Evolutionary conservation across 2,113 vertebrate species (phyloP).

Genomic region (Ophthalmolycus amberensis): DNA sequence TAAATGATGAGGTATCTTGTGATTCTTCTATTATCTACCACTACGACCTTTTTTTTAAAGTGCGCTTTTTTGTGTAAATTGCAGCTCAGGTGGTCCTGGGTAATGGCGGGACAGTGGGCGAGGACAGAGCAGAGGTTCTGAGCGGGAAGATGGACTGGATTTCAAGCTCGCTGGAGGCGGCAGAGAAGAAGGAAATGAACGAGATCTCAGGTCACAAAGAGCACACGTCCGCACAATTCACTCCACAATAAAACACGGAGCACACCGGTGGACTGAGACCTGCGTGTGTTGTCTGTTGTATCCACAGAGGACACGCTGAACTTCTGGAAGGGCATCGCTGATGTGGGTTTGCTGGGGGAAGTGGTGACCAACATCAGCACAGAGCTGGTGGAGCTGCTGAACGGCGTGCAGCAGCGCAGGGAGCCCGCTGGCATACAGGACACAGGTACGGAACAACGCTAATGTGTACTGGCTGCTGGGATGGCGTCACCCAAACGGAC

Average conservation of each 20-base stretch:
- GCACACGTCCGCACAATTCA: neutral
- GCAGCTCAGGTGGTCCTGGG: slow-evolving; percentile 88
- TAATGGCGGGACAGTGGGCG: slow-evolving; percentile 86
- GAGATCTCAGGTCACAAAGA: slow-evolving; percentile 91
- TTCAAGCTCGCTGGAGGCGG: slow-evolving; percentile 82
- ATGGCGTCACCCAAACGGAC: neutral
- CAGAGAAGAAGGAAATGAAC: slow-evolving; percentile 84
- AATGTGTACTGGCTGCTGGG: neutral
- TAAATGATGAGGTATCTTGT: neutral
- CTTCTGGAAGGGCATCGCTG: slow-evolving; percentile 98
- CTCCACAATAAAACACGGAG: neutral
- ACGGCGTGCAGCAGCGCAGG: slow-evolving; percentile 89
- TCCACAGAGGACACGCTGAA: slow-evolving; percentile 92
- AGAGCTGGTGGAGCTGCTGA: slow-evolving; percentile 92
- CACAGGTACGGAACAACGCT: slow-evolving; percentile 82
- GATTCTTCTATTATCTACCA: neutral
- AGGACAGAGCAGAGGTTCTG: slow-evolving; percentile 85
- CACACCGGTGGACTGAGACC: neutral
- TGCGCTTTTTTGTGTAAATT: slow-evolving; percentile 58
- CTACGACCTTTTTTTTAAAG: neutral
- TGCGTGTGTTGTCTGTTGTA: neutral
- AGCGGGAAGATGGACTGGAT: slow-evolving; percentile 81
- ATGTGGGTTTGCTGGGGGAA: slow-evolving; percentile 96
- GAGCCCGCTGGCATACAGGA: slow-evolving; percentile 89
- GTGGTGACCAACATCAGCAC: slow-evolving; percentile 96